Evolutionary conservation across 2,797 vertebrate species (phyloP).

Genomic region (Yasuhikotakia modesta): DNA sequence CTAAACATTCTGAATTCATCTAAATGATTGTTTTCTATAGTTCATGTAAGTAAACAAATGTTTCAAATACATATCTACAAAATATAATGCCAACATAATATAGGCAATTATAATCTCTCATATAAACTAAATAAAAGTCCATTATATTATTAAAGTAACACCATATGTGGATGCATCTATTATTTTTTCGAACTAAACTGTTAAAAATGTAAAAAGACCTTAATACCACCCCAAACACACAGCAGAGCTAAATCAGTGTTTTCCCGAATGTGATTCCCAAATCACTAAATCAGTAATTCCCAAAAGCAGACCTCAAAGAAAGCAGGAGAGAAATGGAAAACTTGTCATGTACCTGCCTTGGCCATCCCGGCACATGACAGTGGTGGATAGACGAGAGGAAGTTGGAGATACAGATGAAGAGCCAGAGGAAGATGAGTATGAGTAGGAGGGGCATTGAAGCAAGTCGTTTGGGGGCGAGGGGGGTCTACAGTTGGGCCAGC

Average conservation of each 20-base stretch:
- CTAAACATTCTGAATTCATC: conserved; percentile 35
- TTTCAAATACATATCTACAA: conserved; percentile 39
- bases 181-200: background rate
- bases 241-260: conserved; percentile 27
- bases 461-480: conserved; percentile 80
- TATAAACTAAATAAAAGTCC: conserved; percentile 30
- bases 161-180: conserved; percentile 26
- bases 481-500: conserved; percentile 77
- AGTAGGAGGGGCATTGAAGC: conserved; percentile 56
- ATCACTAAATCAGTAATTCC: too few species aligned
- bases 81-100: conserved; percentile 54
- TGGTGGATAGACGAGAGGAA: conserved; percentile 74
- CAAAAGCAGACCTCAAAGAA: conserved; percentile 12
- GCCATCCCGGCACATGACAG: conserved; percentile 75
- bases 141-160: conserved; percentile 21
- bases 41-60: conserved; percentile 44
- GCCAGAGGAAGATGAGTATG: conserved; percentile 71
- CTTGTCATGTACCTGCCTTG: conserved; percentile 56
- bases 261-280: too few species aligned
- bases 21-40: conserved; percentile 46
- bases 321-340: conserved; percentile 14
- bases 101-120: conserved; percentile 35
- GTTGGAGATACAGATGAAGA: conserved; percentile 72
- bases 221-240: conserved; percentile 45
- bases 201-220: conserved; percentile 35